phyloP scores from a whole-genome alignment of 1,140 invertebrate genomes.

The Sitobion miscanthi region DNA sequence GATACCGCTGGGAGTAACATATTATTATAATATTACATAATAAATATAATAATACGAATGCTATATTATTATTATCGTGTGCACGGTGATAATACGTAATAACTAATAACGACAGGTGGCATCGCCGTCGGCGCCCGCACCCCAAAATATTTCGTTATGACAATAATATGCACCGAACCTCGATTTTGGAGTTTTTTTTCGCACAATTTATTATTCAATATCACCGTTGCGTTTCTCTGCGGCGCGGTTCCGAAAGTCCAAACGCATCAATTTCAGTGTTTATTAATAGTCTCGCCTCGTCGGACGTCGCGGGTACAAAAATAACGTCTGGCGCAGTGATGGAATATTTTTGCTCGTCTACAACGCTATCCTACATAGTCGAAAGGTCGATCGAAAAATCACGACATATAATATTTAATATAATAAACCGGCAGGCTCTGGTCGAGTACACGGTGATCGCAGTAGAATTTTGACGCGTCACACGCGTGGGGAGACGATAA shows the following conservation, averaged over 20 bases:
- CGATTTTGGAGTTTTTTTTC: neutral
- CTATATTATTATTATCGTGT: neutral
- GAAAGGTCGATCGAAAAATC: neutral
- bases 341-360: neutral
- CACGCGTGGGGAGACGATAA: neutral
- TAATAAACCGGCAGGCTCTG: too few species aligned
- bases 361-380: too few species aligned
- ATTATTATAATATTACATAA: neutral
- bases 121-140: too few species aligned
- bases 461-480: neutral
- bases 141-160: too few species aligned
- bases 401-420: neutral
- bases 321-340: neutral
- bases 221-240: neutral
- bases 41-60: neutral
- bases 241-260: neutral
- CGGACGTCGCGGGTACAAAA: neutral
- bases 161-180: too few species aligned
- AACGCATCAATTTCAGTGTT: neutral
- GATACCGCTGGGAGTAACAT: conserved; percentile 50
- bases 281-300: neutral
- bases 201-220: neutral
- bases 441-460: too few species aligned
- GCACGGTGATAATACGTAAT: neutral
- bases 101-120: neutral